These are phyloP conservation scores for Porites lobata DNA, from an alignment of 92 coral and sea anemone species.

Conservation along the genomic window DNA sequence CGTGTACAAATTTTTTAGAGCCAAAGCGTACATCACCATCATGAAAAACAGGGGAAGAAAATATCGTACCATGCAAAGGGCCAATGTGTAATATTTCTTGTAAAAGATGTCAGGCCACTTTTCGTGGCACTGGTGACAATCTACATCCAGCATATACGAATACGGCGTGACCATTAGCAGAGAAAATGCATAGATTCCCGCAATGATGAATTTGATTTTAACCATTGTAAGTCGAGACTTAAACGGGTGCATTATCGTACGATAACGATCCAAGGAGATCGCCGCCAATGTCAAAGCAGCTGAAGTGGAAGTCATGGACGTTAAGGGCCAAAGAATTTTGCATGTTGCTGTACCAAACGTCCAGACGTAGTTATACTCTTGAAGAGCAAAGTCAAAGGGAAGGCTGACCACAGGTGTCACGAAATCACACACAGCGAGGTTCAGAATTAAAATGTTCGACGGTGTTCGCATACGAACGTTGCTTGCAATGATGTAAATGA, in stretches of 20 bases:
- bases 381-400: conserved; percentile 85
- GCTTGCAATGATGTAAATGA: conserved; percentile 82
- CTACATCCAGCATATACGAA: conserved; percentile 63
- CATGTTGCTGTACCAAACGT: conserved; percentile 84
- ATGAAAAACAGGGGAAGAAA: conserved; percentile 82
- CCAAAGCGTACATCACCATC: conserved; percentile 84
- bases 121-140: conserved; percentile 70
- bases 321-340: conserved; percentile 86
- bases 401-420: conserved; percentile 91
- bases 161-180: conserved; percentile 82
- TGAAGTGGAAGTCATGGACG: conserved; percentile 84
- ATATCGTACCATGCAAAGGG: conserved; percentile 83
- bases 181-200: conserved; percentile 66
- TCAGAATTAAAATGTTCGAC: conserved; percentile 82
- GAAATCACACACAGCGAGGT: conserved; percentile 92
- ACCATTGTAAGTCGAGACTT: conserved; percentile 80
- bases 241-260: conserved; percentile 96
- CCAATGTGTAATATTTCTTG: conserved; percentile 79
- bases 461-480: conserved; percentile 83
- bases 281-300: conserved; percentile 93
- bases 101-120: conserved; percentile 71
- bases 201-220: conserved; percentile 80
- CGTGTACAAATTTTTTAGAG: conserved; percentile 79
- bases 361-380: conserved; percentile 78
- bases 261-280: conserved; percentile 92